Conservation (phyloP, 2,888 invertebrate species). For the Drosophila neonasuta region DNA sequence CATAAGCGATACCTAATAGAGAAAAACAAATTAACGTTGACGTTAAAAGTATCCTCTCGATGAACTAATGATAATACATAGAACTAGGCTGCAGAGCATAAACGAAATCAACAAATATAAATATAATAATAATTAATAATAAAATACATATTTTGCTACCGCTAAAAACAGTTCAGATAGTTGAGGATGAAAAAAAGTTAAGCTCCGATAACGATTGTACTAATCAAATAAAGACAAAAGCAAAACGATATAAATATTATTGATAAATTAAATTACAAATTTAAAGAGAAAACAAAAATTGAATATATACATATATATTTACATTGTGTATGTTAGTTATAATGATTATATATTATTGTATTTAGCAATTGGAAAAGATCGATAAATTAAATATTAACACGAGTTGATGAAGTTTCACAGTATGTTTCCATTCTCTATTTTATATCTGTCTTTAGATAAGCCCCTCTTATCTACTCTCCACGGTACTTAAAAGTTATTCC, state of each 20-base stretch:
- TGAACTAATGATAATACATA: constrained; percentile 50
- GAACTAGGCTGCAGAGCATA: constrained; percentile 45
- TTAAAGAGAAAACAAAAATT: constrained; percentile 16
- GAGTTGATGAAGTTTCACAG: constrained; percentile 39
- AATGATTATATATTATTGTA: constrained; percentile 61
- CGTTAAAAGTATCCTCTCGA: constrained; percentile 39
- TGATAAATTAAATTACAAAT: constrained; percentile 16
- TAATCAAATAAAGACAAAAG: constrained; percentile 45
- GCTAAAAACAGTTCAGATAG: constrained; percentile 36
- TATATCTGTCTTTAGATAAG: constrained; percentile 7
- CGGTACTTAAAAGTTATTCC: neutral
- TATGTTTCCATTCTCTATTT: neutral
- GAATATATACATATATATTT: constrained; percentile 54
- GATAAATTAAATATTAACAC: constrained; percentile 64
- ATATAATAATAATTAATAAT: constrained; percentile 24
- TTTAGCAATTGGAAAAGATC: constrained; percentile 63
- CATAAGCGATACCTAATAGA: constrained; percentile 25
- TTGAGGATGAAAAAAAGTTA: constrained; percentile 32
- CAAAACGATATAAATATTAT: constrained; percentile 36
- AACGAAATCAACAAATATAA: constrained; percentile 19
- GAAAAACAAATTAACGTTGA: constrained; percentile 47
- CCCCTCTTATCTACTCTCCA: constrained; percentile 4
- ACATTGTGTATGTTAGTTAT: constrained; percentile 63
- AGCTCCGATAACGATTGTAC: constrained; percentile 50
- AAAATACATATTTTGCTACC: constrained; percentile 57